Conservation (phyloP, 2,888 invertebrate species). For the Andricus curvator region DNA sequence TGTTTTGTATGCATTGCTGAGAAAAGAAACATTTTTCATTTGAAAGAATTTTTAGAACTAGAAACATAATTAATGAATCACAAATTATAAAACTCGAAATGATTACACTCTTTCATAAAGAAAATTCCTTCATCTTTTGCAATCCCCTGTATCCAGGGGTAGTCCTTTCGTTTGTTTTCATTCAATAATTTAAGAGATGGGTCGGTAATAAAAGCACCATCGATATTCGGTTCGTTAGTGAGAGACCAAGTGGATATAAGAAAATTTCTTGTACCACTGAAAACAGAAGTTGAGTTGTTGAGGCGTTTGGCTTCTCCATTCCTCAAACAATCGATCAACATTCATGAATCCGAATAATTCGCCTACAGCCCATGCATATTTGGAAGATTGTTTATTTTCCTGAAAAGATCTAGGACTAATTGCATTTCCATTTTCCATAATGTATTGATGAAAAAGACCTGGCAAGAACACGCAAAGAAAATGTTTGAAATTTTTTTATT, state of each 20-base stretch:
- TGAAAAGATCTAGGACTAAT: constrained; percentile 50
- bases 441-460: constrained; percentile 60
- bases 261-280: neutral
- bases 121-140: constrained; percentile 58
- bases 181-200: neutral
- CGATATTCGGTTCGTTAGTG: neutral
- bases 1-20: neutral
- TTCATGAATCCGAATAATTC: neutral
- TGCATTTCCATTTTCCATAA: constrained; percentile 57
- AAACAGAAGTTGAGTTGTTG: neutral
- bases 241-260: neutral
- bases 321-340: neutral
- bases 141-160: constrained; percentile 56
- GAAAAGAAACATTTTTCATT: too few relatives aligned
- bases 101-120: constrained; percentile 47
- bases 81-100: neutral
- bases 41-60: neutral
- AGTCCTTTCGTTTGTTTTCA: constrained; percentile 52
- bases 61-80: neutral
- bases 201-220: neutral
- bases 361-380: constrained; percentile 32
- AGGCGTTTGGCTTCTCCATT: neutral
- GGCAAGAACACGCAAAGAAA: constrained; percentile 12
- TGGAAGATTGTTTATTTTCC: constrained; percentile 44
- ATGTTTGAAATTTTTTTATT: neutral